Base-by-base conservation (phyloP, 2,113 vertebrate species). In the Dasyurus viverrinus region DNA sequence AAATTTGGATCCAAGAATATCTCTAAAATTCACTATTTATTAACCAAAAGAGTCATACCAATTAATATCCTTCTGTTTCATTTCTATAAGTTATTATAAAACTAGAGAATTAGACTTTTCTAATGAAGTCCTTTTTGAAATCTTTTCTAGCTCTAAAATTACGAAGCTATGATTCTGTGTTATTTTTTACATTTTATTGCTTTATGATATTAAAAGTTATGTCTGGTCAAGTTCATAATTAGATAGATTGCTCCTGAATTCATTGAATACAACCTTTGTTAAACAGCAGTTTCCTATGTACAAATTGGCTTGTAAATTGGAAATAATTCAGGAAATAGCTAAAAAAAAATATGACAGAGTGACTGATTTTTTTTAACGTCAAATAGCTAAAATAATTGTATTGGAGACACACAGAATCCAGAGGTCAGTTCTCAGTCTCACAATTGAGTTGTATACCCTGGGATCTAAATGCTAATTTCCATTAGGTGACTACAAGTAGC, bases 321-420 rank as follows among this genome's bases (percentile, higher is more conserved):
- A 98, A 98, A 98, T 98, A 98, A 98, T 98, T 98, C 98, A 98
- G 98, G 98, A 98, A 98, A 98, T 98, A 98, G 97, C 97, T 98
- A 95, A 97, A 98, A 98, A 98, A 98, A 97, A 98, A 98, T 98
- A 98, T 98, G 97, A 98, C 97, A 98, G 95, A 96, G 96, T 98
- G 97, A 95, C 94, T 98, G 97, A 97, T 98, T 97, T 97, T 48
- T 98, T 98, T 98, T 98, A 98, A 98, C 98, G 98, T 98, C 97
- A 98, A 98, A 97, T 97, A 97, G 97, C 95, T 98, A 0, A 55
- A 98, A 95, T 19, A 36, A 96, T 98, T 98, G 53, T 97, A 54
- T 91, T 97, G 96, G 97, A 98, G 97, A 98, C 97, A 98, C 97
- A 96, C 95, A 98, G 97, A 98, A 97, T 5, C 60, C 97, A 97